Evolutionary conservation across 1,140 invertebrate genomes (phyloP), one percentile per base, ranked within the genome.

Genomic region (Ptiloglossa arizonensis): DNA sequence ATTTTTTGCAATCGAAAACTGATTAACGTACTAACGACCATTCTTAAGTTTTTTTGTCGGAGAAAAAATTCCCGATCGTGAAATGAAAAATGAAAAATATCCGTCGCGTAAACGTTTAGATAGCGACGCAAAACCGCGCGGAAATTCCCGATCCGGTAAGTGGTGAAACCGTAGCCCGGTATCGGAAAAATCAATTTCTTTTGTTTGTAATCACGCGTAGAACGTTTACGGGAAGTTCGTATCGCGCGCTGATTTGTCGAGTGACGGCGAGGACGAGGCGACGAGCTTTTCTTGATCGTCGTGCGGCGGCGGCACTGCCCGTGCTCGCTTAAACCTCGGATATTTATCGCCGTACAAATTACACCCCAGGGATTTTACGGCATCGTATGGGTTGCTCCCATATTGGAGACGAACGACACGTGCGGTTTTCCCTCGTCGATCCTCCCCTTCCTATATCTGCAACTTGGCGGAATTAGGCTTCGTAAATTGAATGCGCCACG

Each of bases 261-360:
- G 89, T 82, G 66, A 69, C 80, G 41, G 41, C 2, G 63, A 27
- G 57, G 17, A 59, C 48, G 60, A 83, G 80, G 63, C 82, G 73
- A 84, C 78, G 56, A 87, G 77, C 80, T 90, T 86, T 72, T 56
- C 35, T 75, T 60, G 77, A 50, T 50, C 32, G 69, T 83, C 88
- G 86, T 52, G 9, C 63, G 86, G 88, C 82, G 87, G 82, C 88
- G 87, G 86, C 89, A 89, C 87, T 82, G 64, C 67, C 82, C 67
- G 46, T 22, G 59, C 50, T 38, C 29, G 41, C 44, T 22, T 29
- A 48, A 71, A 46, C 35, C 41, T 54, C 38, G 72, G 59, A 80
- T 77, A 85, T 86, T 86, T 86, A 85, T 86, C 77, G 66, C 24
- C 77, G 62, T 64, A 80, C 85, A 85, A 85, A 86, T 86, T 85